Base-by-base conservation (phyloP, 2,797 vertebrate species). In the Gymnothorax reevesii region DNA sequence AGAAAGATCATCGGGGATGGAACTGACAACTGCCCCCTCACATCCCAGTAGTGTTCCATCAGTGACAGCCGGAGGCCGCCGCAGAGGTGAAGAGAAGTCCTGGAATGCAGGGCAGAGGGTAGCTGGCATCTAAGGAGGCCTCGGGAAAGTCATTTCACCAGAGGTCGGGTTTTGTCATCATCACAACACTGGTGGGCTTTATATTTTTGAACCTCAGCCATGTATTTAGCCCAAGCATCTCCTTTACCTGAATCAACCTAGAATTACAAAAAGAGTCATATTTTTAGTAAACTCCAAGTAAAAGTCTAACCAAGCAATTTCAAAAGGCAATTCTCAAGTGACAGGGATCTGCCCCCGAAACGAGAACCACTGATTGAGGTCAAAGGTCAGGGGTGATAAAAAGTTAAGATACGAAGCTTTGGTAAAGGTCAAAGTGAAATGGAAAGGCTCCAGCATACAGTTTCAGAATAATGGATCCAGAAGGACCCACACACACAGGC, bases 201-300 rank as follows among this genome's bases (percentile, higher is more conserved):
- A 94, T 99, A 99, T 93, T 98, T 99, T 95, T 98, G 98, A 94
- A 99, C 98, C 93, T 99, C 98, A 3, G 97, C 97, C 98, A 99
- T 98, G 95, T 99, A 99, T 93, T 97, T 97, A 91, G 97, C 96
- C 98, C 98, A 99, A 12, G 98, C 98, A 33, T 99, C 97, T 87
- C 97, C 97, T 97, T 98, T 98, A 93, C 96, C 97, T 87, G 96
- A 93, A 91, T 97, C 95, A 88, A 91, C 93, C 98, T 98, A 92
- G 9, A 57, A 77, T 7, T 9, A 33, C 57, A 57, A 84, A 22
- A 54, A 84, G 64, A 20, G 27, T 33, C 22, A 79, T 1, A 75
- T 12, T 1, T 1, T 73, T 0, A 77, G 17, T 79, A 69, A 69
- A 0, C 33, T 17, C 73, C 7, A 17, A 77, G 42, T 17, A 52